Conservation (phyloP, 2,888 invertebrate genomes). For the Stenodema calcarata region DNA sequence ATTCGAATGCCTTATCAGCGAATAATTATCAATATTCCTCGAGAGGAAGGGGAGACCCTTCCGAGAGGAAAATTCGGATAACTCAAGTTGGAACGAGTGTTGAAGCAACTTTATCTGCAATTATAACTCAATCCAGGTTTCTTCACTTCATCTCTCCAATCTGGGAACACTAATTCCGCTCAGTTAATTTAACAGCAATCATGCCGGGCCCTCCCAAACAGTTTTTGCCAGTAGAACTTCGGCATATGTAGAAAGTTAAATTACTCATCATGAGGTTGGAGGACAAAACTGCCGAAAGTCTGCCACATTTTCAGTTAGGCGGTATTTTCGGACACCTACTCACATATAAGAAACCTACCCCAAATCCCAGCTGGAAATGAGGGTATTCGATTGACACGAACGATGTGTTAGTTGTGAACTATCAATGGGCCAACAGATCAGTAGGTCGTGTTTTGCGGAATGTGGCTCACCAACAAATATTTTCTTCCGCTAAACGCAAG, state of each 20-base stretch:
- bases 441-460: no score
- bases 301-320: neutral
- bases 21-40: slow-evolving; percentile 50
- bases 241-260: slow-evolving; percentile 18
- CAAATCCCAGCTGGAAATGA: no score
- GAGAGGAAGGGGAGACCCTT: slow-evolving; percentile 17
- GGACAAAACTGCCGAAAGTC: neutral
- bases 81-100: slow-evolving; percentile 47
- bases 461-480: no score
- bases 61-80: slow-evolving; percentile 46
- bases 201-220: slow-evolving; percentile 7
- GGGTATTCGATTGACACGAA: no score
- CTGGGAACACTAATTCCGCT: slow-evolving; percentile 38
- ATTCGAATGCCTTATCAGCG: slow-evolving; percentile 46
- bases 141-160: slow-evolving; percentile 49
- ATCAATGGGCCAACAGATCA: no score
- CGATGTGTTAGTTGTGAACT: no score
- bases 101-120: slow-evolving; percentile 47
- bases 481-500: no score
- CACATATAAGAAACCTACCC: no score
- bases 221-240: neutral
- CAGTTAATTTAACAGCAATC: slow-evolving; percentile 33
- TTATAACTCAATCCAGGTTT: slow-evolving; percentile 49
- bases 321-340: neutral
- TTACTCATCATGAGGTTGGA: neutral